phyloP scores from a whole-genome alignment of 2,797 vertebrate species.

The Schizopygopsis pylzovi region DNA sequence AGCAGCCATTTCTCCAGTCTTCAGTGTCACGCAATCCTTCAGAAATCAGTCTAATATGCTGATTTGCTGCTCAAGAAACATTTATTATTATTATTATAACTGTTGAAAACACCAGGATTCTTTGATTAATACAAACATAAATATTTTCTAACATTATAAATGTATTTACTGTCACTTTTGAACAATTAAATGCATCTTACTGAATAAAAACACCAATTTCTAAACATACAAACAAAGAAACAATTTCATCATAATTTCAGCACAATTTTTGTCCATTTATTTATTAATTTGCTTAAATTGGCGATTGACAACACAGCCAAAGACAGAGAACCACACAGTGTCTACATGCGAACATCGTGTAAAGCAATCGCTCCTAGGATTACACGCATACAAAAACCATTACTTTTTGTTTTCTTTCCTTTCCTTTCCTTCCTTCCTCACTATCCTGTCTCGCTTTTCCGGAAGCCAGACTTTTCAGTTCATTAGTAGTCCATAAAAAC shows the following conservation, averaged over 20 bases:
- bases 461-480: constrained; percentile 49
- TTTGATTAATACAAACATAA: too few species aligned
- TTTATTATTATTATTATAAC: background rate
- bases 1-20: background rate
- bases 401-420: background rate
- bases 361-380: constrained; percentile 22
- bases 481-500: constrained; percentile 48
- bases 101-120: background rate
- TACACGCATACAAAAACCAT: constrained; percentile 30
- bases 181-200: background rate
- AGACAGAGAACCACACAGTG: background rate
- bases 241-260: background rate
- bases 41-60: background rate
- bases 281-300: constrained; percentile 3
- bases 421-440: constrained; percentile 7
- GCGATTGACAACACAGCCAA: background rate
- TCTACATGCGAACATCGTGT: constrained; percentile 29
- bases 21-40: background rate
- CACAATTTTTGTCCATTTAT: background rate
- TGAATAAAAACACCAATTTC: background rate
- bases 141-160: background rate
- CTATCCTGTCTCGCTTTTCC: constrained; percentile 9
- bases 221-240: background rate
- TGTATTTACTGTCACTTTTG: background rate
- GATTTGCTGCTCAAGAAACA: background rate